Conservation (phyloP, 2,797 vertebrate species). For the Gymnothorax reevesii region DNA sequence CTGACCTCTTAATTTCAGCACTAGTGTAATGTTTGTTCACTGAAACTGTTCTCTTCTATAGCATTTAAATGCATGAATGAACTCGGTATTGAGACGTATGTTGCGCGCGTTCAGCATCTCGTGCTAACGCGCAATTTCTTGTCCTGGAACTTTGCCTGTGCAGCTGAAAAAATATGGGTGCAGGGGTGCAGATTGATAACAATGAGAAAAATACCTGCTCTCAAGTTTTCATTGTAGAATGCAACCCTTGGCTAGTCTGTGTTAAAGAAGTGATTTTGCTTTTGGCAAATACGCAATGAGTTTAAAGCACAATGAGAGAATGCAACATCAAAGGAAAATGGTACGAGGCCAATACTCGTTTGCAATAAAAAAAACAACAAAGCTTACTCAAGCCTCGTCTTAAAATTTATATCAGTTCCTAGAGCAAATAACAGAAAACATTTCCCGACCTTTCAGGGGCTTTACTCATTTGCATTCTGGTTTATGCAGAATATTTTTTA, state of each 20-base stretch:
- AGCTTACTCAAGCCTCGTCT: not conserved
- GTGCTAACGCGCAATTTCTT: conserved; percentile 34
- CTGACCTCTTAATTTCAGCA: not conserved
- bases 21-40: too few relatives aligned
- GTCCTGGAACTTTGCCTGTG: conserved; percentile 39
- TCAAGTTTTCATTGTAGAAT: not conserved
- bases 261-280: not conserved
- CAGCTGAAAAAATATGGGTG: conserved; percentile 40
- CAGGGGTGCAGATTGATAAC: not conserved
- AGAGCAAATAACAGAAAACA: not conserved
- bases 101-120: conserved; percentile 48
- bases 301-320: not conserved
- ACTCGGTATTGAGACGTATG: conserved; percentile 42
- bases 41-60: conserved; percentile 21
- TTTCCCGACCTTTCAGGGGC: not conserved
- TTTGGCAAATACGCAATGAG: not conserved
- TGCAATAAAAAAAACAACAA: not conserved
- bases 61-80: conserved; percentile 28
- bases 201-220: not conserved
- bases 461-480: not conserved
- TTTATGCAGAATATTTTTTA: not conserved
- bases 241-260: not conserved
- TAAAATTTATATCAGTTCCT: not conserved
- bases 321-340: not conserved
- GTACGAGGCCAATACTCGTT: not conserved